Evolutionary conservation across 2,113 vertebrate genomes (phyloP).

Genomic region (Athene cunicularia): DNA sequence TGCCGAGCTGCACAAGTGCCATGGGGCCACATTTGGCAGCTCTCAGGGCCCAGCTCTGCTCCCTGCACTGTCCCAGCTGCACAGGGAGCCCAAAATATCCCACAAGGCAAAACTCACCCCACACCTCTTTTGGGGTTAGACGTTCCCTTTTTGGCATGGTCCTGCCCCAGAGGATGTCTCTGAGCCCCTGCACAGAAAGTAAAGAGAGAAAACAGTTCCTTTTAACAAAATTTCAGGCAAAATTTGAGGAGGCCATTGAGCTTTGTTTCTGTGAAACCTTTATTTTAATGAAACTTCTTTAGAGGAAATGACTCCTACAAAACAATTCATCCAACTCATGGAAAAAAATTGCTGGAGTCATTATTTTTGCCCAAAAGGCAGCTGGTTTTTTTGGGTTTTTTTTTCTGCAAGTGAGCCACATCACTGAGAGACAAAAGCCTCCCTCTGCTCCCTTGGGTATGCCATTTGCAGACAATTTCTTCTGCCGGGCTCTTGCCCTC

Average conservation of each 20-base stretch:
- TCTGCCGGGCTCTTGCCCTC: background rate
- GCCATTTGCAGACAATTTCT: background rate
- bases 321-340: background rate
- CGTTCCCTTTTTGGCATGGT: background rate
- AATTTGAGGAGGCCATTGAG: background rate
- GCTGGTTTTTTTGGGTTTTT: background rate
- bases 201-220: background rate
- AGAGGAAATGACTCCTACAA: background rate
- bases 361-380: background rate
- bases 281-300: background rate
- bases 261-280: background rate
- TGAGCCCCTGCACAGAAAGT: background rate
- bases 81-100: background rate
- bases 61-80: accelerated
- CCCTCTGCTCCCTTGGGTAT: background rate
- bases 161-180: background rate
- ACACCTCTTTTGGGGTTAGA: background rate
- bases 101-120: background rate
- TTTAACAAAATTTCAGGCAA: background rate
- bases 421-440: background rate
- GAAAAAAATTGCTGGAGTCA: background rate
- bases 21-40: accelerated
- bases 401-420: accelerated
- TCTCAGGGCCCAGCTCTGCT: background rate
- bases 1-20: background rate